Evolutionary conservation across 1,140 invertebrate species (phyloP).

Genomic region (Pogonomyrmex californicus): DNA sequence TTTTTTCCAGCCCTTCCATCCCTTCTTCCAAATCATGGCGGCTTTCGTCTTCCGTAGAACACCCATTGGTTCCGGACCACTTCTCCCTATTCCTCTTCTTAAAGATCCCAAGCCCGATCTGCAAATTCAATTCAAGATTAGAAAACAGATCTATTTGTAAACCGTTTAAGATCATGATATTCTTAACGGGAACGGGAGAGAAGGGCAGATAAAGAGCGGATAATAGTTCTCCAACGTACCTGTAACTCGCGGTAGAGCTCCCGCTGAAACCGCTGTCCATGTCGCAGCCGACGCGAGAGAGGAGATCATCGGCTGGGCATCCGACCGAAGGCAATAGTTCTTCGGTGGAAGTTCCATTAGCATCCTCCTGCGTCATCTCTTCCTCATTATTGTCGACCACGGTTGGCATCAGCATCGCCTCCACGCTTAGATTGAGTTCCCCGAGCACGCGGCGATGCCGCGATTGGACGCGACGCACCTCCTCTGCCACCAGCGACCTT

Average conservation of each 20-base stretch:
- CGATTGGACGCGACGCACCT: constrained; percentile 92
- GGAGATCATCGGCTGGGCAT: constrained; percentile 90
- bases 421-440: constrained; percentile 94
- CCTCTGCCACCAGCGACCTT: constrained; percentile 91
- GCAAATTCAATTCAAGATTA: constrained; percentile 1
- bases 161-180: background rate
- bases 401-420: constrained; percentile 95
- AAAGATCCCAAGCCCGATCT: constrained; percentile 84
- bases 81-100: constrained; percentile 79
- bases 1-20: constrained; percentile 92
- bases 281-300: constrained; percentile 91
- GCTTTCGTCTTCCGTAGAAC: constrained; percentile 82
- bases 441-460: constrained; percentile 93
- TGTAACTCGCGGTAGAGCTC: constrained; percentile 93
- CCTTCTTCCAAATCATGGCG: constrained; percentile 86
- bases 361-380: constrained; percentile 83
- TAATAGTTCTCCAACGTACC: constrained; percentile 74
- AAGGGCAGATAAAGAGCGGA: background rate
- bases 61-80: constrained; percentile 71
- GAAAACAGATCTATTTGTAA: background rate
- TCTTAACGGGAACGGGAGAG: background rate
- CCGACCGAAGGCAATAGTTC: constrained; percentile 89
- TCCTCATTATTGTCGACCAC: constrained; percentile 84
- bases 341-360: constrained; percentile 88
- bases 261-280: constrained; percentile 94